These are phyloP conservation scores for Geodia barretti DNA, from an alignment of 37 sponge, comb jelly and placozoan species.

Conservation along the genomic window DNA sequence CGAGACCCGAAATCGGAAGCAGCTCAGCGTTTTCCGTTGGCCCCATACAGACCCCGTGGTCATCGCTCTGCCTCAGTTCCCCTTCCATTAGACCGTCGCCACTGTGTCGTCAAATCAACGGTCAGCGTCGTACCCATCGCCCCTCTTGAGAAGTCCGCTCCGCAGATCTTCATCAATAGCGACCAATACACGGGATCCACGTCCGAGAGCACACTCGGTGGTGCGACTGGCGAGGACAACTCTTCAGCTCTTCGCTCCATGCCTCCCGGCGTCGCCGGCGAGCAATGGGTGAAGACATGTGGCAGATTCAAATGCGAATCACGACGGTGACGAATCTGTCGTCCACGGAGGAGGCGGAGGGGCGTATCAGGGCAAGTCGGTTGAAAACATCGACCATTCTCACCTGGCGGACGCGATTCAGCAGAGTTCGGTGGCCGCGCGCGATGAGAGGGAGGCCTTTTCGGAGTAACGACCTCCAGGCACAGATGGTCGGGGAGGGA, in stretches of 20 bases:
- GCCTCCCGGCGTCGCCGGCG: neutral
- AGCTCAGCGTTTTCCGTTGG: too few relatives aligned
- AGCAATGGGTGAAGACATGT: neutral
- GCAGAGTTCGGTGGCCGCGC: neutral
- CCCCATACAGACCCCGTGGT: conserved; percentile 14
- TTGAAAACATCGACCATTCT: conserved; percentile 28
- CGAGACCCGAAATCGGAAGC: conserved; percentile 58
- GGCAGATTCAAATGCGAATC: neutral
- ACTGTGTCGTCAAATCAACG: conserved; percentile 54
- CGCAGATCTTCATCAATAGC: conserved; percentile 48
- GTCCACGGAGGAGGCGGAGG: too few relatives aligned
- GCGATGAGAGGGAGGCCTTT: conserved; percentile 16
- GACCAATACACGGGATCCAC: conserved; percentile 33
- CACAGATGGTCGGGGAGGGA: neutral
- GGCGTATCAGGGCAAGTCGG: conserved; percentile 27
- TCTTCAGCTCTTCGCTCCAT: conserved; percentile 48
- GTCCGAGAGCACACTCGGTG: conserved; percentile 37
- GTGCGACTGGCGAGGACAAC: conserved; percentile 44
- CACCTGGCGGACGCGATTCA: neutral
- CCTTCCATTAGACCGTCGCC: conserved; percentile 64
- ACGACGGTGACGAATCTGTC: neutral
- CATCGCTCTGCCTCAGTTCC: conserved; percentile 27
- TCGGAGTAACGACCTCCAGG: conserved; percentile 20
- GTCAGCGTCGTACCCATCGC: conserved; percentile 50
- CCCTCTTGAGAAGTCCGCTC: conserved; percentile 58